Conservation (phyloP, 2,797 vertebrate genomes). For the Periophthalmus magnuspinnatus region DNA sequence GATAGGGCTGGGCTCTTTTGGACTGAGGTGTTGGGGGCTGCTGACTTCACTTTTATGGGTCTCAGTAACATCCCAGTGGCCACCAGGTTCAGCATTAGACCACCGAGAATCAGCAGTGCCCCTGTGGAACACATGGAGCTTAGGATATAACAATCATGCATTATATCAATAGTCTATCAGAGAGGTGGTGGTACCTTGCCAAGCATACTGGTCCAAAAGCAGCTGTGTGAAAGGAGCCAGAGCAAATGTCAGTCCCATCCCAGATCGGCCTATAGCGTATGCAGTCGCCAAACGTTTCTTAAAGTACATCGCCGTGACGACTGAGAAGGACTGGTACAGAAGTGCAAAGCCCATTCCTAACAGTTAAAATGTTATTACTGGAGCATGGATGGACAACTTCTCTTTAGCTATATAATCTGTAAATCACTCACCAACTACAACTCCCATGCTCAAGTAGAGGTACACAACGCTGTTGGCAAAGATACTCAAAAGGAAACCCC, state of each 20-base stretch:
- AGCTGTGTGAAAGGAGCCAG: constrained; percentile 89
- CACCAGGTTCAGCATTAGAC: constrained; percentile 88
- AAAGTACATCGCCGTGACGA: constrained; percentile 86
- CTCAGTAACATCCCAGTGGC: constrained; percentile 90
- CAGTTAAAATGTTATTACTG: constrained; percentile 10
- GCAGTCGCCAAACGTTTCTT: constrained; percentile 82
- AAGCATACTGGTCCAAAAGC: constrained; percentile 85
- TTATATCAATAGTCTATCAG: too few species aligned
- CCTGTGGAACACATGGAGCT: constrained; percentile 70
- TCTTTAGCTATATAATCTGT: neutral
- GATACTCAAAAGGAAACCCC: constrained; percentile 88
- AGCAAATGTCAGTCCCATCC: constrained; percentile 92
- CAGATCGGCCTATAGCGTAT: constrained; percentile 86
- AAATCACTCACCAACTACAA: constrained; percentile 84
- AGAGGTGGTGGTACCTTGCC: constrained; percentile 80
- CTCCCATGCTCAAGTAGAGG: constrained; percentile 91
- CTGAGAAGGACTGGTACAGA: constrained; percentile 87
- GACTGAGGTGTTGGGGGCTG: constrained; percentile 31
- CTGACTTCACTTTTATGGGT: constrained; percentile 67
- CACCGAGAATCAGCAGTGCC: constrained; percentile 87
- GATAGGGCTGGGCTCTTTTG: constrained; percentile 64
- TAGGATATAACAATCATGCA: constrained; percentile 6
- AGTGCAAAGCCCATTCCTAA: constrained; percentile 88
- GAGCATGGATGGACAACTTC: neutral
- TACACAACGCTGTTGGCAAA: constrained; percentile 83